These are phyloP conservation scores for Falco biarmicus DNA, from an alignment of 2,797 vertebrate genomes.

Conservation along the genomic window DNA sequence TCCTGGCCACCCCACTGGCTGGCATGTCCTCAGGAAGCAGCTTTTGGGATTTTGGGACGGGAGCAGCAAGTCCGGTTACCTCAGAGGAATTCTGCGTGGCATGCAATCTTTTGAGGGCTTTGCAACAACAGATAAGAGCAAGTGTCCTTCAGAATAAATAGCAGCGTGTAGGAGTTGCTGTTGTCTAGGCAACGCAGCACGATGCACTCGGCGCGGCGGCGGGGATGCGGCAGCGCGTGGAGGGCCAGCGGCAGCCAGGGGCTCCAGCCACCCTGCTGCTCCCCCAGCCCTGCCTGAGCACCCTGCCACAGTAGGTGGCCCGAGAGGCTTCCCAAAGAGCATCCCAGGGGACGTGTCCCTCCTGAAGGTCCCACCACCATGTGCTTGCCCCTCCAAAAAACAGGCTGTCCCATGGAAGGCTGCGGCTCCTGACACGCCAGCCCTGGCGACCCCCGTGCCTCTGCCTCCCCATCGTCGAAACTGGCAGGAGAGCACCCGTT, in stretches of 20 bases:
- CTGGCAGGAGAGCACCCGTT: neutral
- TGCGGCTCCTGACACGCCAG: rapidly evolving
- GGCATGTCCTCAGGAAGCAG: rapidly evolving
- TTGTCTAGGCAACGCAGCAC: conserved; percentile 76
- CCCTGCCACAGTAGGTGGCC: rapidly evolving
- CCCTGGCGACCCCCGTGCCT: neutral
- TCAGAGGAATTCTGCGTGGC: neutral
- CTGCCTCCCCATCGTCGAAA: rapidly evolving
- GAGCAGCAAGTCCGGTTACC: neutral
- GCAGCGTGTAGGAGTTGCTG: conserved; percentile 71
- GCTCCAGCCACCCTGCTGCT: neutral
- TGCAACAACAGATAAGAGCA: conserved; percentile 53
- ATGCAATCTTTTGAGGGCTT: conserved; percentile 53
- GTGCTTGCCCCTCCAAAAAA: neutral
- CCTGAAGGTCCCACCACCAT: neutral
- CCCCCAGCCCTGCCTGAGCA: neutral
- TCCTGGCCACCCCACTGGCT: neutral
- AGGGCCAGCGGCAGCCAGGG: neutral
- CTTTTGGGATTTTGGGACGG: neutral
- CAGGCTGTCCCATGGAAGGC: neutral
- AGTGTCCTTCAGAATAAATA: conserved; percentile 69
- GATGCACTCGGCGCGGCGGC: conserved; percentile 2
- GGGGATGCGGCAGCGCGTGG: conserved; percentile 1
- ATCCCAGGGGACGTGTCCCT: rapidly evolving
- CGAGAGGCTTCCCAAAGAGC: neutral